Conservation (phyloP, 2,888 invertebrate species). For the Sarcophaga caerulescens region DNA sequence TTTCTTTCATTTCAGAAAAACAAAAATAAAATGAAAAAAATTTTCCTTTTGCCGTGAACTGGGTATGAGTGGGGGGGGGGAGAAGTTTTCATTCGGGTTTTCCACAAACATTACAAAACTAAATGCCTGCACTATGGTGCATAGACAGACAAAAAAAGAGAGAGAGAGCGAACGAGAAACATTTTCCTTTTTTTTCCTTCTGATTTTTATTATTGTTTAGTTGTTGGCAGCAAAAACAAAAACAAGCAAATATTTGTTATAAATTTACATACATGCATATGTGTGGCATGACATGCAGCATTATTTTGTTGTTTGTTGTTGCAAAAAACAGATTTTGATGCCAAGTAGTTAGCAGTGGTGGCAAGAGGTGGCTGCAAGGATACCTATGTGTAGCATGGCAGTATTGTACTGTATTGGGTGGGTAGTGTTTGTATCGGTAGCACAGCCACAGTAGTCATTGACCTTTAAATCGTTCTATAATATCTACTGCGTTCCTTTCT, state of each 20-base stretch:
- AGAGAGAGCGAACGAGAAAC: neutral
- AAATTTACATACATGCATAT: slow-evolving; percentile 22
- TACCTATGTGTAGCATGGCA: neutral
- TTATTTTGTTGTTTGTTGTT: slow-evolving; percentile 20
- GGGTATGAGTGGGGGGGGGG: no score
- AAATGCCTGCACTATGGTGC: slow-evolving; percentile 36
- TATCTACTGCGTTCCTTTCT: slow-evolving; percentile 1
- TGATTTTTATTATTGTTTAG: no score
- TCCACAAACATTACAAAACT: slow-evolving; percentile 40
- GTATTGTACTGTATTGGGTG: neutral
- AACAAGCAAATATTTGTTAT: neutral
- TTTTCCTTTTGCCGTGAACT: neutral
- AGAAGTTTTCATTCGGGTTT: slow-evolving; percentile 11
- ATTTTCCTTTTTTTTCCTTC: no score
- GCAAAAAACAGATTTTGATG: slow-evolving; percentile 45
- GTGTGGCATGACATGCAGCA: neutral
- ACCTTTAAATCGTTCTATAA: slow-evolving; percentile 63
- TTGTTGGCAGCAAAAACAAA: neutral
- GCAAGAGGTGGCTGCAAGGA: neutral
- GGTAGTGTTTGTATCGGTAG: no score
- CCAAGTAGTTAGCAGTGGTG: slow-evolving; percentile 26
- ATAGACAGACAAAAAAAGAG: slow-evolving; percentile 12
- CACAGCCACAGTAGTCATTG: slow-evolving; percentile 60
- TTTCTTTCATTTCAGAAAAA: slow-evolving; percentile 21
- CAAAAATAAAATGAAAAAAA: neutral